Percentiles rank a stretch among this genome's conserved stretches.
These are phyloP conservation scores for Pangasius larnaudii DNA, from an alignment of 2,797 vertebrate species.

Conservation along the genomic window DNA sequence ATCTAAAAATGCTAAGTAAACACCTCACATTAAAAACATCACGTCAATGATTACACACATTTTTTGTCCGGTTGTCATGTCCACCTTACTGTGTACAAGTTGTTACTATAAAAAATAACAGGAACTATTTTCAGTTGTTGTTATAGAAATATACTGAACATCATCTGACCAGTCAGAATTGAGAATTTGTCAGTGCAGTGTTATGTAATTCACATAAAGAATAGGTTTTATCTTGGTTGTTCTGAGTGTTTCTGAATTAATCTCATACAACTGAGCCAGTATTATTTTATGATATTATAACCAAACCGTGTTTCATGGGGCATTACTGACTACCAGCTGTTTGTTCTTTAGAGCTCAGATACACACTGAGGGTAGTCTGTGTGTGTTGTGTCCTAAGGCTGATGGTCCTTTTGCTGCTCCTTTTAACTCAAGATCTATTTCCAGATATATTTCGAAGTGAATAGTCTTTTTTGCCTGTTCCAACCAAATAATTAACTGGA, in stretches of 20 bases:
- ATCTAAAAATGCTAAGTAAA: not conserved
- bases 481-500: not conserved
- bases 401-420: not conserved
- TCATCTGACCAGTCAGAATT: not conserved
- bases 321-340: constrained; percentile 36
- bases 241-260: constrained; percentile 9
- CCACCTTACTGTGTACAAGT: not conserved
- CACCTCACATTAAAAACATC: not conserved
- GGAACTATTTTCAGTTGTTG: not conserved
- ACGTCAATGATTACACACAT: not conserved
- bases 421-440: not conserved
- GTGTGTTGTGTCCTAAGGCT: constrained; percentile 30
- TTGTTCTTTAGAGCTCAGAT: not conserved
- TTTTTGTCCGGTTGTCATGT: not conserved
- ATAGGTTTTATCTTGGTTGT: constrained; percentile 11
- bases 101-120: not conserved
- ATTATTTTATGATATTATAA: not conserved
- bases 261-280: not conserved
- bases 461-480: not conserved
- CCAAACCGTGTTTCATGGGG: not conserved
- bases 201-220: no score
- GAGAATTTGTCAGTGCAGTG: not conserved
- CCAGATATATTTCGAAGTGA: not conserved
- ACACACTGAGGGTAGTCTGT: constrained; percentile 1
- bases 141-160: not conserved